Evolutionary conservation across 1,140 invertebrate genomes (phyloP).

Genomic region (Tetragonula clypearis): DNA sequence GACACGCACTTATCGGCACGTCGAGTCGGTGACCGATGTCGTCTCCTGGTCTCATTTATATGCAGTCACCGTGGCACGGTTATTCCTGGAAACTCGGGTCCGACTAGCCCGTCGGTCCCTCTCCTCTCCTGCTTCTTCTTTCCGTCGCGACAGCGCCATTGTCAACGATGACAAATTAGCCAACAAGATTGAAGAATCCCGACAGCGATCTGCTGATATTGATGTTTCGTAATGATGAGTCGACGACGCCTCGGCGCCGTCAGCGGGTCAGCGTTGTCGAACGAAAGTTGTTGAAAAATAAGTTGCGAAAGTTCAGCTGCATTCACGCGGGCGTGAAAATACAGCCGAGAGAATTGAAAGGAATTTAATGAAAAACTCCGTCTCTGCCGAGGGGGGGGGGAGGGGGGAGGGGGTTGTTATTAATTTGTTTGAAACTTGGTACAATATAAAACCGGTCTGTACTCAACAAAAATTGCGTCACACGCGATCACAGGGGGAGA

Average conservation of each 20-base stretch:
- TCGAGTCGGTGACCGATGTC: slow-evolving; percentile 15
- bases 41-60: background rate
- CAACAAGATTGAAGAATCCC: slow-evolving; percentile 4
- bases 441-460: too few species aligned
- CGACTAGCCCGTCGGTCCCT: background rate
- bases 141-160: background rate
- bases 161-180: background rate
- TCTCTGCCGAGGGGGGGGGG: too few species aligned
- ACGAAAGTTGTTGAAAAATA: background rate
- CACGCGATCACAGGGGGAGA: too few species aligned
- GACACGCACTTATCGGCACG: slow-evolving; percentile 30
- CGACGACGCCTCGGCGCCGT: too few species aligned
- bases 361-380: too few species aligned
- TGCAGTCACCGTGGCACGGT: background rate
- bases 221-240: background rate
- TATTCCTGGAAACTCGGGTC: too few species aligned
- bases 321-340: background rate
- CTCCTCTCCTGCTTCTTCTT: background rate
- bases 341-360: too few species aligned
- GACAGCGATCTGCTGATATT: background rate
- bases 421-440: too few species aligned
- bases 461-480: too few species aligned
- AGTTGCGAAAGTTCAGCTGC: background rate
- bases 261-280: background rate
- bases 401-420: too few species aligned